These are phyloP conservation scores for Strigamia maritima DNA, from an alignment of 2,888 invertebrate genomes.

Conservation along the genomic window DNA sequence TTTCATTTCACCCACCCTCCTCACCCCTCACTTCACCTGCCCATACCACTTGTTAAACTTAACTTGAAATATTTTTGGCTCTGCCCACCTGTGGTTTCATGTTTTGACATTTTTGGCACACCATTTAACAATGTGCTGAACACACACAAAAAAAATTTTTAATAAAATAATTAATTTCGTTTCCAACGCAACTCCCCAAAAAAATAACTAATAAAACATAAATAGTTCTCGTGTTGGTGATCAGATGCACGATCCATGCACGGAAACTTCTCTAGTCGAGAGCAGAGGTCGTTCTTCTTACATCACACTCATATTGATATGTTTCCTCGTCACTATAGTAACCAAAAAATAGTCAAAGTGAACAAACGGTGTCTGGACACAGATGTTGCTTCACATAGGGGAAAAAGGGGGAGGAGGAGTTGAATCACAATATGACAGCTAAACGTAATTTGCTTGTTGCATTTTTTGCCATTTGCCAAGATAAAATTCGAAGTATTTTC, in stretches of 20 bases:
- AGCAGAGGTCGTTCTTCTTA: constrained; percentile 30
- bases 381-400: background rate
- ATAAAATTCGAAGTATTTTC: background rate
- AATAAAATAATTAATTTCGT: background rate
- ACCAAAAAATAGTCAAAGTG: background rate
- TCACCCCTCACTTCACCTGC: constrained; percentile 18
- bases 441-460: constrained; percentile 22
- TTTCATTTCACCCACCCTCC: background rate
- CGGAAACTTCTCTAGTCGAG: constrained; percentile 16
- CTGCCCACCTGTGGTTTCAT: constrained; percentile 16
- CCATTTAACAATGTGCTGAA: background rate
- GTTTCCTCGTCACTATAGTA: background rate
- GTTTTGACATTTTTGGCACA: constrained; percentile 32
- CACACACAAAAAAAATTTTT: background rate
- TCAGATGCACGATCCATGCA: background rate
- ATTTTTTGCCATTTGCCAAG: background rate
- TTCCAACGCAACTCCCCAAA: background rate
- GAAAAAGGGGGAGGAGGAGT: background rate
- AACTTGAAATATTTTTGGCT: constrained; percentile 16
- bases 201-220: background rate
- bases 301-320: constrained; percentile 29
- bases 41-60: constrained; percentile 20
- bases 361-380: constrained; percentile 5
- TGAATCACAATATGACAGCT: background rate
- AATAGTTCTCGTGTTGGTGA: background rate